These are phyloP conservation scores for Drosophila phalerata DNA, from an alignment of 2,888 invertebrate species.

Conservation along the genomic window DNA sequence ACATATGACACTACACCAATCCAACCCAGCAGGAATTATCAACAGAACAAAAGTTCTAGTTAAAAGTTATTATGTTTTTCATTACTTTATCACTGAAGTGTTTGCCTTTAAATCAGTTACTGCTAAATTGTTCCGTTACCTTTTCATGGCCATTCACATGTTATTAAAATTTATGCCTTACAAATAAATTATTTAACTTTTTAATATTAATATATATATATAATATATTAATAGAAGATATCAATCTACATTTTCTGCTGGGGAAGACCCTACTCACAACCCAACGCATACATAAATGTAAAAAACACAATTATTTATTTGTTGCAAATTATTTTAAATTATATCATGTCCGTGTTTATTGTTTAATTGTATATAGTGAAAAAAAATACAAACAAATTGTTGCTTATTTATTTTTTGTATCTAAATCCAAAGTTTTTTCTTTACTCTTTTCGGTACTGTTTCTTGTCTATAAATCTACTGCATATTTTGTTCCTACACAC, in stretches of 20 bases:
- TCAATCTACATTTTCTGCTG: conserved; percentile 39
- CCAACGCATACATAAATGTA: conserved; percentile 22
- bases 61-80: background rate
- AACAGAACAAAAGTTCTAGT: background rate
- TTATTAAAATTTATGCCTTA: too few relatives aligned
- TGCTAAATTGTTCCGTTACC: too few relatives aligned
- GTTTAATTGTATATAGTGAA: conserved; percentile 54
- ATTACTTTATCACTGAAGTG: background rate
- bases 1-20: conserved; percentile 7
- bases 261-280: conserved; percentile 19
- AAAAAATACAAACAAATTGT: conserved; percentile 25
- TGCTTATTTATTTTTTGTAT: conserved; percentile 53
- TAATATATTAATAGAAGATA: background rate
- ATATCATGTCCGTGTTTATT: conserved; percentile 45
- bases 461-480: conserved; percentile 61
- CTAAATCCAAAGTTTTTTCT: conserved; percentile 77
- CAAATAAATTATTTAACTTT: too few relatives aligned
- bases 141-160: too few relatives aligned
- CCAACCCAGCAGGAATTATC: conserved; percentile 34
- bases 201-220: too few relatives aligned
- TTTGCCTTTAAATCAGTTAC: background rate
- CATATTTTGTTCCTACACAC: conserved; percentile 73
- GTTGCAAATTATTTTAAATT: conserved; percentile 21
- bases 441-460: conserved; percentile 77
- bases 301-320: conserved; percentile 12